Conservation (phyloP, 1,140 invertebrate species). For the Nasonia vitripennis region DNA sequence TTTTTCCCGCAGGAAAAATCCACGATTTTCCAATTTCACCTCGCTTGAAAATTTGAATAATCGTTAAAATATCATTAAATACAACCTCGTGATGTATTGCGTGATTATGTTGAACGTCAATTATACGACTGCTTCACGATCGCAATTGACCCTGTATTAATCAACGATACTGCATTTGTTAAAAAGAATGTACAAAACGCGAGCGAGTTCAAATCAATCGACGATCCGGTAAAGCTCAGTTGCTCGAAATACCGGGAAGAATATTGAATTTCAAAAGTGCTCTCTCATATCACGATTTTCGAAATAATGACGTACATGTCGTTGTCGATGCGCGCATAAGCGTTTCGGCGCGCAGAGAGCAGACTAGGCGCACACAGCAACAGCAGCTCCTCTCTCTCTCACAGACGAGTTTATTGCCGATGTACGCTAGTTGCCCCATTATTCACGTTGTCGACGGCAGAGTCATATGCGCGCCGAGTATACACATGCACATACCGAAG, state of each 20-base stretch:
- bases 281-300: neutral
- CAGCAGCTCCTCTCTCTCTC: neutral
- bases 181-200: too few species aligned
- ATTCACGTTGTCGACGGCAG: conserved; percentile 59
- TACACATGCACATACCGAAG: conserved; percentile 52
- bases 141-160: too few species aligned
- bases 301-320: conserved; percentile 15
- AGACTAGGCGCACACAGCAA: conserved; percentile 4
- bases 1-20: neutral
- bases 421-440: conserved; percentile 55
- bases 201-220: too few species aligned
- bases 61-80: too few species aligned
- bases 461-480: conserved; percentile 52
- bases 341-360: neutral
- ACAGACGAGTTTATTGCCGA: conserved; percentile 52
- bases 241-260: neutral
- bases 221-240: neutral
- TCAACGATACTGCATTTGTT: too few species aligned
- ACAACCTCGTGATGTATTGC: too few species aligned
- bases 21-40: too few species aligned
- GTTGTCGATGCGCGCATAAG: conserved; percentile 17
- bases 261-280: conserved; percentile 21
- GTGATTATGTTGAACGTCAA: too few species aligned
- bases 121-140: too few species aligned
- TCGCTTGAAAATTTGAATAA: too few species aligned